Base-by-base conservation (phyloP, 2,888 invertebrate genomes). In the Dromius quadrimaculatus region DNA sequence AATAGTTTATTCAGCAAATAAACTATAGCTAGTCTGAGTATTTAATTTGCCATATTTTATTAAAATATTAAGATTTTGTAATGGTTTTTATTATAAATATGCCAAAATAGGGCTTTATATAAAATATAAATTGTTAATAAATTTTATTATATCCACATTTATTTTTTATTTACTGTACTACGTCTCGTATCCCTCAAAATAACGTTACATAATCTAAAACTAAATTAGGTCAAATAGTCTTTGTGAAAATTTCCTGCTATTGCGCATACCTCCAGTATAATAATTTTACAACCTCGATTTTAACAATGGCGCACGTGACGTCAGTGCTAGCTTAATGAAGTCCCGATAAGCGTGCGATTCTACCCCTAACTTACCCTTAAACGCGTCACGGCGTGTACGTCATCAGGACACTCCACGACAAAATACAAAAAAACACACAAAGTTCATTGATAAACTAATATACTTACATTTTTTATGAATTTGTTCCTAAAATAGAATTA, bases 271-370 rank as follows among this genome's bases (percentile, higher is more conserved):
- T 6, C 13, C 38, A 2, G 38, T 38, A 38, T 38, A 38, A 34
- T 11, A 34, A 4, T 1, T 11, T 2, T 38, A 38, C 38, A 13
- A 38, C 38, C 38, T 15, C 13, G 38, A 13, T 13, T 28, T 47
- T 47, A 47, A 47, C 47, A 47, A 47, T 47, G 47, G 47, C 11
- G n/a, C 19, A n/a, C 8, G 11, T 47, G 47, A 47, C 47, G 47
- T 22, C 47, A 47, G 22, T 22, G 13, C 11, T 0, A 15, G n/a
- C 20, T 47, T 47, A 47, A 47, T 47, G 47, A 47, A 47, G 17
- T 43, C 19, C 43, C 2, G 43, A 43, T 43, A 22, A n/a, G 22
- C 47, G 47, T 47, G 47, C n/a, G 1, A 43, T 8, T 34, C 43
- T 43, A 47, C 22, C 47, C 47, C 47, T 47, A 47, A 45, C 38